phyloP scores from a whole-genome alignment of 2,113 vertebrate species.

The Megaceryle torquata region DNA sequence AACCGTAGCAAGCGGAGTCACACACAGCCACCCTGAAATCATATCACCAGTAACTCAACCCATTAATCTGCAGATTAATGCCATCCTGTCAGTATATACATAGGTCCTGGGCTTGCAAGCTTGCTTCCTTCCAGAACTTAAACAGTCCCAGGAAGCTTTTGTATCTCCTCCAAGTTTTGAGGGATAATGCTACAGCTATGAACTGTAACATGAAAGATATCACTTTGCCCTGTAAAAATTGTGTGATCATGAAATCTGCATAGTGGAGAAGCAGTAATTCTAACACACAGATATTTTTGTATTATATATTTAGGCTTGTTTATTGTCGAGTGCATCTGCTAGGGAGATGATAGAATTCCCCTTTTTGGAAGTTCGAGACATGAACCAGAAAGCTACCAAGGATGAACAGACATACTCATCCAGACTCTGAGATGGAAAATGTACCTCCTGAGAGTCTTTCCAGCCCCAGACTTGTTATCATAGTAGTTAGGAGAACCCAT shows the following conservation, averaged over 20 bases:
- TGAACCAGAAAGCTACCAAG: neutral
- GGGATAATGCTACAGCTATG: fast-evolving
- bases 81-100: neutral
- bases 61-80: neutral
- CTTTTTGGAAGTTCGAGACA: neutral
- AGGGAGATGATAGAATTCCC: neutral
- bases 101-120: neutral
- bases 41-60: neutral
- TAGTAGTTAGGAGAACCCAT: neutral
- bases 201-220: neutral
- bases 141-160: neutral
- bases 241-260: neutral
- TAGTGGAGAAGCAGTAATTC: neutral
- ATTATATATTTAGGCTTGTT: neutral
- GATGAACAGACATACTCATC: neutral
- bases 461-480: neutral
- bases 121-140: neutral
- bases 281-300: neutral
- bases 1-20: neutral
- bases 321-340: neutral
- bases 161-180: neutral
- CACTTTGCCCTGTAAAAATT: neutral
- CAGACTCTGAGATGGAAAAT: neutral
- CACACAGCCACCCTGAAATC: neutral
- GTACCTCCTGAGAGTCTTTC: neutral